These are phyloP conservation scores for Crotalus tigris DNA, from an alignment of 2,113 vertebrate species.

Conservation along the genomic window DNA sequence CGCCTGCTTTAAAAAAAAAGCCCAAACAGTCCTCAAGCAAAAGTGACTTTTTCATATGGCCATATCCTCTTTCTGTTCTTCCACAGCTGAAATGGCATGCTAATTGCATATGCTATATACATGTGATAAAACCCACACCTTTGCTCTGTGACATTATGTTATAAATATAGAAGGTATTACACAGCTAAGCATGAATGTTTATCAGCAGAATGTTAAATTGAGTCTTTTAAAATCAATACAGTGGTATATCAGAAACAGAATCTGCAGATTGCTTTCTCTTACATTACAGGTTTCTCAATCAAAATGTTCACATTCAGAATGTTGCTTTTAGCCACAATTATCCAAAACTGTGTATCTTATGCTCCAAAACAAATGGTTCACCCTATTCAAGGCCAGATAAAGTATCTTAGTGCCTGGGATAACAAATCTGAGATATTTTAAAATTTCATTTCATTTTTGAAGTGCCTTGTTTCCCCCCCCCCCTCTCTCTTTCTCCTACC, in stretches of 20 bases:
- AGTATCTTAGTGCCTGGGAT: not conserved
- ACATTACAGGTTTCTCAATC: not conserved
- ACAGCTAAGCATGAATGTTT: not conserved
- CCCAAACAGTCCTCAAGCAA: not conserved
- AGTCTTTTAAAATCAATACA: not conserved
- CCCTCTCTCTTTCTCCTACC: no score
- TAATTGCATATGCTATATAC: not conserved
- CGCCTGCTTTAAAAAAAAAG: conserved; percentile 49
- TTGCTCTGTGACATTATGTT: not conserved
- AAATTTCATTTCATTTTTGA: not conserved
- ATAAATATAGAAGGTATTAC: not conserved
- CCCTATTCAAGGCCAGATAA: not conserved
- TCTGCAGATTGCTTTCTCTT: not conserved
- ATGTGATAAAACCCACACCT: not conserved
- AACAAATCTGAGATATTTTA: not conserved
- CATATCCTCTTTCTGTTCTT: not conserved
- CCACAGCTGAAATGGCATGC: not conserved
- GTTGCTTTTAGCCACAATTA: not conserved
- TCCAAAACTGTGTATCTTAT: not conserved
- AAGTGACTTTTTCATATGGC: not conserved
- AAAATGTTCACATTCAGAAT: not conserved
- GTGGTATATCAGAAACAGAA: not conserved
- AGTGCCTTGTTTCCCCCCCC: not conserved
- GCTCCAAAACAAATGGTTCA: not conserved
- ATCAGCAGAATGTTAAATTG: not conserved